phyloP scores from a whole-genome alignment of 2,113 vertebrate species.

The Hipposideros armiger region DNA sequence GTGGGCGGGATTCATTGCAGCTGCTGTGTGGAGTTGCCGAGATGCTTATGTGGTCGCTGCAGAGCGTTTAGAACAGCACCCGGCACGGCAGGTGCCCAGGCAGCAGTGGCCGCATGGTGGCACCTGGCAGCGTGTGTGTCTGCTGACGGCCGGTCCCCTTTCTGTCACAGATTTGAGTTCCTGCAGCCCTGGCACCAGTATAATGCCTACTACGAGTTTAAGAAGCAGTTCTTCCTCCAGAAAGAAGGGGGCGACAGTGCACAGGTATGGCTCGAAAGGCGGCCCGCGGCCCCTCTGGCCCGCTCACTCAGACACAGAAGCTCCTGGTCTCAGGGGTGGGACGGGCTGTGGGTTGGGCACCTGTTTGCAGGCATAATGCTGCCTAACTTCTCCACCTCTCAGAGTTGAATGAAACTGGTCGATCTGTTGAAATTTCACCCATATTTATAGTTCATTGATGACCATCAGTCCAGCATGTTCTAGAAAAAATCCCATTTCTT shows the following conservation, averaged over 20 bases:
- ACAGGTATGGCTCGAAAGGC: constrained; percentile 77
- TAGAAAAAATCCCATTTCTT: background rate
- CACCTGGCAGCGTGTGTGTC: fast-evolving
- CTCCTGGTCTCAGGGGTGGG: too few species aligned
- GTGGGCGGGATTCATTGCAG: fast-evolving
- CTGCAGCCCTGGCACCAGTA: constrained; percentile 98
- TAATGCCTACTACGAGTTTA: constrained; percentile 98
- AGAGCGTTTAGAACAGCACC: fast-evolving
- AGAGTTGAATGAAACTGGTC: too few species aligned
- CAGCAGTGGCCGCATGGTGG: background rate
- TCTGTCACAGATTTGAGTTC: constrained; percentile 94
- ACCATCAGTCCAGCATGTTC: background rate
- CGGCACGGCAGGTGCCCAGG: fast-evolving
- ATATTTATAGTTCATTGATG: fast-evolving
- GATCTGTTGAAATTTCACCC: too few species aligned
- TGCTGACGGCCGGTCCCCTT: background rate
- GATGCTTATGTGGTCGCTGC: fast-evolving
- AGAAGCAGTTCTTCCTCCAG: constrained; percentile 98
- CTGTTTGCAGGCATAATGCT: background rate
- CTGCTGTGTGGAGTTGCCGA: fast-evolving
- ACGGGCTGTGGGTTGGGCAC: background rate
- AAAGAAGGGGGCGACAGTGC: constrained; percentile 90
- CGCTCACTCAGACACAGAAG: background rate
- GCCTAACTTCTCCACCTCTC: background rate
- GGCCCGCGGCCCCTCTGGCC: too few species aligned